Evolutionary conservation across 2,113 vertebrate species (phyloP).

Genomic region (Myiagra hebetior): DNA sequence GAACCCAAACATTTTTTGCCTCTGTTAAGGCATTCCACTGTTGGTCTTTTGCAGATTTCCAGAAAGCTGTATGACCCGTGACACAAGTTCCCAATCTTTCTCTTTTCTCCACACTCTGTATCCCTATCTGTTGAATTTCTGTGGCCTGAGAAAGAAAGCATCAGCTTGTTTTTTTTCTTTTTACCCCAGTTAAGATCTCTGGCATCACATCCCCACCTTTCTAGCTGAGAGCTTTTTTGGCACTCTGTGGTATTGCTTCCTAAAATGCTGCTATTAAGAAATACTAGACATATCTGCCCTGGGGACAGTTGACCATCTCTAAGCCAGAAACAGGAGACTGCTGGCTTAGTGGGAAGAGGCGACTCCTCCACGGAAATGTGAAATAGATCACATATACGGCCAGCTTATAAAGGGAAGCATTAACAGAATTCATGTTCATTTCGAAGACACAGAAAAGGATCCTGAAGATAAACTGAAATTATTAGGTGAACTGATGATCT

Average conservation of each 20-base stretch:
- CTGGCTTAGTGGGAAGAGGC: neutral
- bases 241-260: neutral
- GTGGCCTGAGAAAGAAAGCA: neutral
- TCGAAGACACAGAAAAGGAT: neutral
- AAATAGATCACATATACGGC: neutral
- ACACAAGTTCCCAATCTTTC: neutral
- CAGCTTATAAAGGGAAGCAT: neutral
- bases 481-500: neutral
- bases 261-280: conserved; percentile 15
- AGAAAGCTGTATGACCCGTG: neutral
- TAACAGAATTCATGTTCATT: neutral
- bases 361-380: neutral
- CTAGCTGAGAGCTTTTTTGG: neutral
- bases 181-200: neutral
- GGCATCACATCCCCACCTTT: neutral
- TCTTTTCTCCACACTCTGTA: neutral
- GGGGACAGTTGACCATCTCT: neutral
- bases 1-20: neutral
- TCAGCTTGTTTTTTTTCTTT: neutral
- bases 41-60: neutral
- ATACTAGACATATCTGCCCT: neutral
- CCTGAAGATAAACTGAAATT: neutral
- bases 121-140: neutral
- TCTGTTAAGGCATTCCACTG: neutral
- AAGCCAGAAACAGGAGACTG: neutral